Evolutionary conservation across 2,888 invertebrate genomes (phyloP), one percentile per base, ranked within the genome.

Genomic region (Azorinus chamasolen): DNA sequence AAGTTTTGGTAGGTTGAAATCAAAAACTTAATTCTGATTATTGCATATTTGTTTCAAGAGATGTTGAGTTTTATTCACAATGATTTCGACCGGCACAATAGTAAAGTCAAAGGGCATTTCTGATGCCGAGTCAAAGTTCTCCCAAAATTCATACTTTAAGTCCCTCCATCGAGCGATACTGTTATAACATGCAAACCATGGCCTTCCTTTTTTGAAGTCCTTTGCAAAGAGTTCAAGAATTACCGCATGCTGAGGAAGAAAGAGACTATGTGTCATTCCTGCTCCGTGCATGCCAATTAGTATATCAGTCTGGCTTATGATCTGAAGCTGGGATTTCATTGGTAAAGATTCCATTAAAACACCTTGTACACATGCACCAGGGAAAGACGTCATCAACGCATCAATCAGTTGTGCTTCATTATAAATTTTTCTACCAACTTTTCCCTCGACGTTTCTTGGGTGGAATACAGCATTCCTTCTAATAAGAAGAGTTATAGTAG

Each of bases 281-380:
- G 91, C 91, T 0, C 91, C 91, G 62, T 91, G 91, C 89, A 91
- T 90, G 1, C 91, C 91, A 1, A 91, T 82, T 32, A 91, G 64
- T 25, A 91, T 74, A 57, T 91, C 90, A 2, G 90, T 87, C 6
- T 79, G 58, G 16, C 80, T 46, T 18, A 90, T 84, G 6, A 84
- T 51, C 32, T 86, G 58, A 10, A 91, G 72, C 72, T 91, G 91
- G 22, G 84, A 54, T 25, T 73, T 51, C 83, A 91, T 86, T 6
- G 80, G 62, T 25, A 88, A 83, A 10, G 76, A 16, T 32, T 91
- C 91, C 48, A 91, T 83, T 58, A 89, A 84, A 10, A 83, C 54
- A 5, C 80, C 89, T 27, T 71, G 83, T 8, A 91, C 82, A 32
- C 62, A 66, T 58, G 83, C 83, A 18, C 45, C 20, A 16, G 80